A percentile compares a stretch with the other conserved stretches of the same genome.
phyloP scores from a whole-genome alignment of 2,888 invertebrate species.

The Epirrhoe tristata region DNA sequence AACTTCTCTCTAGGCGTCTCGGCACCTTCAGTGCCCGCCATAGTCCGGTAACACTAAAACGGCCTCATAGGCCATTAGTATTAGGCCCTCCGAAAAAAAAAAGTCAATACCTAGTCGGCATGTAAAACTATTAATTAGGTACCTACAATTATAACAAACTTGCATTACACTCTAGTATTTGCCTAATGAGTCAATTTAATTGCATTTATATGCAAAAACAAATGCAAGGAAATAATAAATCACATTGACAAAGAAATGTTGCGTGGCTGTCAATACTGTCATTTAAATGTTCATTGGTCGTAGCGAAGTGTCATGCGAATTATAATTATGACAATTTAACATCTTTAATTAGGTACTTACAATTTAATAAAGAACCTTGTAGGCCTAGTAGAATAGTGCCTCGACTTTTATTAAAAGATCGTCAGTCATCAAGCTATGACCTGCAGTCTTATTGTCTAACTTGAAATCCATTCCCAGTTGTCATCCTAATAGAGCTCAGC shows the following conservation, averaged over 20 bases:
- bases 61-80: no score
- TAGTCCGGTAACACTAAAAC: no score
- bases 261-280: conserved; percentile 19
- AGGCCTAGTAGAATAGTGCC: no score
- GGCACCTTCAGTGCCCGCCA: no score
- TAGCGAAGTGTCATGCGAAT: conserved; percentile 15
- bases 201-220: conserved; percentile 14
- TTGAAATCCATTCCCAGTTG: no score
- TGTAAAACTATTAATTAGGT: background rate
- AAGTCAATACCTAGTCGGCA: background rate
- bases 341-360: background rate
- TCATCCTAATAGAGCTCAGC: no score
- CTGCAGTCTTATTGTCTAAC: no score
- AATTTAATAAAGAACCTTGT: no score
- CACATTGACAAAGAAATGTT: conserved; percentile 16
- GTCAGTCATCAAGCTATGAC: no score
- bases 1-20: no score
- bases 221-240: conserved; percentile 20
- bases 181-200: conserved; percentile 20
- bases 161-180: conserved; percentile 12
- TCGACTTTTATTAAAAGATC: no score
- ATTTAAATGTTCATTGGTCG: conserved; percentile 16
- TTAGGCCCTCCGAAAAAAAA: no score
- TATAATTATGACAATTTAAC: conserved; percentile 12
- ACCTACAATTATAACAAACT: background rate